Conservation (phyloP, 1,140 invertebrate genomes). For the Eumeta japonica region DNA sequence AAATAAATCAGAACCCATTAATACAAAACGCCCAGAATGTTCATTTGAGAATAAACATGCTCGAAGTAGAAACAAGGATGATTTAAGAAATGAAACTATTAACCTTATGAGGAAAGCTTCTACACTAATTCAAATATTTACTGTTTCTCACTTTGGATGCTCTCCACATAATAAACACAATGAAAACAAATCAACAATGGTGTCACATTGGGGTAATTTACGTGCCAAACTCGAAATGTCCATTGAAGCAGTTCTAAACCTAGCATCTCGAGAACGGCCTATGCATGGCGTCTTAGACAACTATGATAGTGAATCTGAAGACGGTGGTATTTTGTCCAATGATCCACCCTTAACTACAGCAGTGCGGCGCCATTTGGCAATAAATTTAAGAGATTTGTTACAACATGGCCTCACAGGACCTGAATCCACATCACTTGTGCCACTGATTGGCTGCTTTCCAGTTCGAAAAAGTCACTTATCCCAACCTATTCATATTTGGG, state of each 20-base stretch:
- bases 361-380: conserved; percentile 84
- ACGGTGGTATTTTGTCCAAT: conserved; percentile 48
- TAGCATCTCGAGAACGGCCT: conserved; percentile 58
- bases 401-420: conserved; percentile 84
- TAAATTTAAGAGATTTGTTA: conserved; percentile 85
- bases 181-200: conserved; percentile 68
- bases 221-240: conserved; percentile 90
- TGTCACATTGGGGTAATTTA: conserved; percentile 92
- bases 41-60: conserved; percentile 55
- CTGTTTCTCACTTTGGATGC: conserved; percentile 89
- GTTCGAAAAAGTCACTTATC: conserved; percentile 59
- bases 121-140: conserved; percentile 87
- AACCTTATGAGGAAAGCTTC: conserved; percentile 86
- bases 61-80: conserved; percentile 37
- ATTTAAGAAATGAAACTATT: conserved; percentile 63
- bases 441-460: conserved; percentile 79
- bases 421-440: conserved; percentile 75
- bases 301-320: conserved; percentile 60
- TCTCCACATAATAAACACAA: conserved; percentile 87
- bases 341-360: conserved; percentile 71
- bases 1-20: conserved; percentile 50
- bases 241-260: conserved; percentile 74
- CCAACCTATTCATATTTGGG: conserved; percentile 54
- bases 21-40: conserved; percentile 63
- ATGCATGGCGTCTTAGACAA: conserved; percentile 43